Evolutionary conservation across 2,113 vertebrate species (phyloP).

Genomic region (Tapirus terrestris): DNA sequence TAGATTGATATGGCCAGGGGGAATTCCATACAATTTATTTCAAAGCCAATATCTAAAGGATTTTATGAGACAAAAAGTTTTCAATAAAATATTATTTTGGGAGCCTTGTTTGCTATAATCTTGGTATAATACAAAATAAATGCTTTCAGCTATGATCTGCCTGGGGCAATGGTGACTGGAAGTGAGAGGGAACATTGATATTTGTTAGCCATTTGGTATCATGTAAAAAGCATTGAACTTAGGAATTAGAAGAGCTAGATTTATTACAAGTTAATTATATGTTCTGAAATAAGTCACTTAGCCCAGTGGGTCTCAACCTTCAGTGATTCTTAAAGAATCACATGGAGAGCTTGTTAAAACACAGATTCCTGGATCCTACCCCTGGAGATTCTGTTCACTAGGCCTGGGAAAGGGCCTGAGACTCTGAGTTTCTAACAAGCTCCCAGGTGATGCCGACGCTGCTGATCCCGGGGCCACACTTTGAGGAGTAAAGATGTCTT

Average conservation of each 20-base stretch:
- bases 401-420: background rate
- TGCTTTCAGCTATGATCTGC: background rate
- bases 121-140: conserved; percentile 29
- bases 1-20: background rate
- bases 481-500: conserved; percentile 30
- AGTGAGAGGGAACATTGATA: background rate
- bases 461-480: background rate
- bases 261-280: background rate
- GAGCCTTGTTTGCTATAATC: background rate
- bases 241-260: conserved; percentile 30
- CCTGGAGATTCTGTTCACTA: background rate
- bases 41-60: conserved; percentile 25
- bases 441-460: background rate
- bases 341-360: background rate
- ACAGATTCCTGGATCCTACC: background rate
- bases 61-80: background rate
- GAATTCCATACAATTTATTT: conserved; percentile 39
- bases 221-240: background rate
- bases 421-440: background rate
- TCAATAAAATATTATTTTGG: background rate
- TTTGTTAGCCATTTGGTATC: background rate
- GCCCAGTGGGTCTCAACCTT: background rate
- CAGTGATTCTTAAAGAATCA: background rate
- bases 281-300: conserved; percentile 7
- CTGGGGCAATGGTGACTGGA: background rate